Evolutionary conservation across 2,113 vertebrate genomes (phyloP).

Genomic region (Xenotilapia caudafasciata): DNA sequence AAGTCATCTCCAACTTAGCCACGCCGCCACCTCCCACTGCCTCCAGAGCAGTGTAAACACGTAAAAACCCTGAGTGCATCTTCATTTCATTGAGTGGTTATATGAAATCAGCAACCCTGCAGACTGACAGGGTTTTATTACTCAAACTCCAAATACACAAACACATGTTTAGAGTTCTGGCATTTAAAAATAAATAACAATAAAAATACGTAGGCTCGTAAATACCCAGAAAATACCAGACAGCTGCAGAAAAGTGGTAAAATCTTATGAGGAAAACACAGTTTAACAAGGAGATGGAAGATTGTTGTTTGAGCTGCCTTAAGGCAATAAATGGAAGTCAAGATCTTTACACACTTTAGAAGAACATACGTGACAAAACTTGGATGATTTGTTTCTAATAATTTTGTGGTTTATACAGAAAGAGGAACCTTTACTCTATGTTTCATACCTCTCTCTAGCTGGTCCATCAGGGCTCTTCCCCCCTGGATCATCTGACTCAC

Average conservation of each 20-base stretch:
- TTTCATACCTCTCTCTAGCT: slow-evolving; percentile 81
- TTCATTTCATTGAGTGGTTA: slow-evolving; percentile 5
- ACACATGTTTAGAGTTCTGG: not conserved
- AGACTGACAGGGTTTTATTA: slow-evolving; percentile 25
- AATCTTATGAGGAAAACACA: not conserved
- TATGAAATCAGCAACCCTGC: slow-evolving; percentile 24
- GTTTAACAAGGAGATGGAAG: not conserved
- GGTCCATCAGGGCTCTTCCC: slow-evolving; percentile 75
- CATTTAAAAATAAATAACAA: not conserved
- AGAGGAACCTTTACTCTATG: not conserved
- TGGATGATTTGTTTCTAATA: not conserved
- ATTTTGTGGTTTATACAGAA: not conserved
- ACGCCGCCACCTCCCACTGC: not conserved
- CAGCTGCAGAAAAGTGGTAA: slow-evolving; percentile 20
- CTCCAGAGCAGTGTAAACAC: slow-evolving; percentile 8
- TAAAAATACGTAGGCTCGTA: not conserved
- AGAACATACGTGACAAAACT: not conserved
- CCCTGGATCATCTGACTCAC: slow-evolving; percentile 70
- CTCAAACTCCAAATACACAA: not conserved
- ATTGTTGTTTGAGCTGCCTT: not conserved
- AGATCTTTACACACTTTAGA: not conserved
- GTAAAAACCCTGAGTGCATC: slow-evolving; percentile 5
- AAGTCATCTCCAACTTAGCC: not conserved
- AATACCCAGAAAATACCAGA: slow-evolving; percentile 28
- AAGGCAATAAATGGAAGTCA: not conserved